phyloP scores from a whole-genome alignment of 1,140 invertebrate genomes.

The Cryptotermes secundus region DNA sequence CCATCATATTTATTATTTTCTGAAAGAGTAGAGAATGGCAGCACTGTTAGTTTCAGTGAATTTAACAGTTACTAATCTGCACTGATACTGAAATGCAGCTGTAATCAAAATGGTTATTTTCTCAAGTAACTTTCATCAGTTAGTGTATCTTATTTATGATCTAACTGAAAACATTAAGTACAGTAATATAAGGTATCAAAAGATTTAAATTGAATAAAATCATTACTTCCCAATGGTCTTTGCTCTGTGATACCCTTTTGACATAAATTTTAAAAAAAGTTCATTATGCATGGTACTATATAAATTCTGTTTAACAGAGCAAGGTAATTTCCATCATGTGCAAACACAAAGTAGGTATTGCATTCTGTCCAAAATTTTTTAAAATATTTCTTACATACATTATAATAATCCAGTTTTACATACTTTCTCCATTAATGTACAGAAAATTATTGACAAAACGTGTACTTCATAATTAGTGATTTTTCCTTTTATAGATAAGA shows the following conservation, averaged over 20 bases:
- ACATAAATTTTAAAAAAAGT: neutral
- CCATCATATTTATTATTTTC: neutral
- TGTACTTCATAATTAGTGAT: neutral
- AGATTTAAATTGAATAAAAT: conserved; percentile 1
- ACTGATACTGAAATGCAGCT: neutral
- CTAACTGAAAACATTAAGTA: neutral
- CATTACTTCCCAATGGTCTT: neutral
- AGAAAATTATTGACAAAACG: neutral
- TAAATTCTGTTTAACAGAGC: neutral
- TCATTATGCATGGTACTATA: neutral
- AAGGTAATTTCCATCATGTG: neutral
- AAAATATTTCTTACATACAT: neutral
- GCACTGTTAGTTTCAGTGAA: neutral
- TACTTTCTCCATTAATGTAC: neutral
- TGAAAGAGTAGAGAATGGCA: neutral
- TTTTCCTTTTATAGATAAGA: neutral
- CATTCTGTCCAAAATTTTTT: neutral
- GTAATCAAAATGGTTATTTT: neutral
- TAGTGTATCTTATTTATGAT: neutral
- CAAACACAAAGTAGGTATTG: neutral
- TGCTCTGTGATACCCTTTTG: neutral
- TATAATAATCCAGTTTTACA: neutral
- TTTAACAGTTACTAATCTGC: neutral
- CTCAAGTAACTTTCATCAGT: neutral
- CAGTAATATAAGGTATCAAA: neutral